A percentile compares a stretch with the other conserved stretches of the same genome.
Evolutionary conservation across 2,888 invertebrate genomes (phyloP).

Genomic region (Hypomecis atomaria): DNA sequence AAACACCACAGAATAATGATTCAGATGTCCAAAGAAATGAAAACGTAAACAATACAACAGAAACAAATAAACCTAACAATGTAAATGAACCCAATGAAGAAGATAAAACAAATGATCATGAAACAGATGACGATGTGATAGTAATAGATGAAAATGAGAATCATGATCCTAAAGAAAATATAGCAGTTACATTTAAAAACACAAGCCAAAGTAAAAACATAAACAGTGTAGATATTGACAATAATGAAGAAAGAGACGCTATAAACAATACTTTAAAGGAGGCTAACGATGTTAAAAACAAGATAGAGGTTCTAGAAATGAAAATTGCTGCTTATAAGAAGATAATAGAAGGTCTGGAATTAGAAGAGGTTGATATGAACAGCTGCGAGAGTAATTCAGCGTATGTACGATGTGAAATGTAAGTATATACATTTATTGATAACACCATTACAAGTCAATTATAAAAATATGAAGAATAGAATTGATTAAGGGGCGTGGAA

Average conservation of each 20-base stretch:
- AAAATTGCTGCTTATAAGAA: constrained; percentile 5
- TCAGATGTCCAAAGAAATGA: constrained; percentile 13
- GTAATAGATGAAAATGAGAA: constrained; percentile 22
- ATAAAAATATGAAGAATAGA: no score
- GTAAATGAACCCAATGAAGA: constrained; percentile 3
- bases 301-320: constrained; percentile 13
- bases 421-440: no score
- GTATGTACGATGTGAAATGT: constrained; percentile 29
- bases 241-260: constrained; percentile 2
- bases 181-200: not conserved
- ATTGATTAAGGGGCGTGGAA: no score
- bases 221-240: not conserved
- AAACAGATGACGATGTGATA: constrained; percentile 21
- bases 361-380: constrained; percentile 28
- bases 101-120: not conserved
- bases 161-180: constrained; percentile 25
- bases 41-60: not conserved
- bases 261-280: not conserved
- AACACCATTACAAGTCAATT: no score
- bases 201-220: not conserved
- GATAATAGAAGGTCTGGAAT: constrained; percentile 19
- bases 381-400: constrained; percentile 10
- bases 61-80: not conserved
- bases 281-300: not conserved
- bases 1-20: constrained; percentile 28